These are phyloP conservation scores for Menidia beryllina DNA, from an alignment of 2,113 vertebrate species.

Conservation along the genomic window DNA sequence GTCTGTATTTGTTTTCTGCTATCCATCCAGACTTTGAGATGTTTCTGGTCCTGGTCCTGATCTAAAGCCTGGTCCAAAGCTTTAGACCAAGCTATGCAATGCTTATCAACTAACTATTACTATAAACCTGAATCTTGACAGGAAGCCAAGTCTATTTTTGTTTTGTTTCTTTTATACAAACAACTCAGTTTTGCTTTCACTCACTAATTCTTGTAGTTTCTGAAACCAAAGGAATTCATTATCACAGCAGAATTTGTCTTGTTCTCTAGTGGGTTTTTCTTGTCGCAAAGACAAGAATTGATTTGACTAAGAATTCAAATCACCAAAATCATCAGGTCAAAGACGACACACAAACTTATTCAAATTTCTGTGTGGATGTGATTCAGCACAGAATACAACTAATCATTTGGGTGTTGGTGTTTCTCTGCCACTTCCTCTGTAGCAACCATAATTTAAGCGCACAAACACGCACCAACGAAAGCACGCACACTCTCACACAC, in stretches of 20 bases:
- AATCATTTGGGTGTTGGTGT: slow-evolving; percentile 7
- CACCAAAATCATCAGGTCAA: neutral
- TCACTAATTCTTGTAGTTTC: neutral
- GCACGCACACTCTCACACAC: slow-evolving; percentile 6
- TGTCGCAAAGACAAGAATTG: neutral
- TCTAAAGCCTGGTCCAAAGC: too few species aligned
- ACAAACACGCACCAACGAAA: slow-evolving; percentile 12
- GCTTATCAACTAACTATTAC: too few species aligned
- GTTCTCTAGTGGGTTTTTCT: neutral
- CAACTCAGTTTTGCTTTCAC: neutral
- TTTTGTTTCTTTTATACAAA: neutral
- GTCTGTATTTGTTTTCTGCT: too few species aligned
- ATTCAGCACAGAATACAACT: slow-evolving; percentile 3
- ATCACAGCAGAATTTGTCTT: neutral
- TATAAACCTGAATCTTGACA: too few species aligned
- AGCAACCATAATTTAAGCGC: slow-evolving; percentile 22
- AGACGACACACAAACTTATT: neutral
- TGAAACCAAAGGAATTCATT: neutral
- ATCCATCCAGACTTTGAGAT: too few species aligned
- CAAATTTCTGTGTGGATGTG: slow-evolving; percentile 1
- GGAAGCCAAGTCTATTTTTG: neutral
- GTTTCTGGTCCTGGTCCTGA: too few species aligned
- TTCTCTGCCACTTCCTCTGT: slow-evolving; percentile 23
- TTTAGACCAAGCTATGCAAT: too few species aligned
- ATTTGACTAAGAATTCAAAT: neutral